phyloP scores from a whole-genome alignment of 2,888 invertebrate species.

The Caenorhabditis sp. region DNA sequence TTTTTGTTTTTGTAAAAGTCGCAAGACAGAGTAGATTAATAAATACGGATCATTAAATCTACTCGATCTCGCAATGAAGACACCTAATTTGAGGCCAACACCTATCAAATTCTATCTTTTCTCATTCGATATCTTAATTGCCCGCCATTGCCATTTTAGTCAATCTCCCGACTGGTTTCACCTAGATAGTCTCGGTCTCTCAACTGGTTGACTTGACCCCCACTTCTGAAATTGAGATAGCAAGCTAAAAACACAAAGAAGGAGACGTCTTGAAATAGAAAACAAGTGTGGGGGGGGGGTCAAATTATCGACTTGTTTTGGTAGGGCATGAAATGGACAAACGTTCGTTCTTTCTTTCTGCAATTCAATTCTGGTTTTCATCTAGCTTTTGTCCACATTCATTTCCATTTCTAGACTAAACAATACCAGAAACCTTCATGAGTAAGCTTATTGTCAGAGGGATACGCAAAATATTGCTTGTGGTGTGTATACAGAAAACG shows the following conservation, averaged over 20 bases:
- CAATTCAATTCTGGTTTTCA: conserved; percentile 18
- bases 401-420: background rate
- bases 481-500: too few species aligned
- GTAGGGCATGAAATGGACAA: background rate
- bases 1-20: too few species aligned
- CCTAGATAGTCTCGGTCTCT: background rate
- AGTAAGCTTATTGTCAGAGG: conserved; percentile 34
- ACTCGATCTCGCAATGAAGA: too few species aligned
- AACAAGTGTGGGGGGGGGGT: background rate
- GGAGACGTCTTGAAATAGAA: conserved; percentile 10
- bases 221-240: conserved; percentile 38
- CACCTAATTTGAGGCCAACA: conserved; percentile 30
- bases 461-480: conserved; percentile 17
- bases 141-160: conserved; percentile 41
- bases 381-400: background rate
- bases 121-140: conserved; percentile 15
- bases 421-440: conserved; percentile 3
- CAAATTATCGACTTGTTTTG: conserved; percentile 39
- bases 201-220: conserved; percentile 5
- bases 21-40: too few species aligned
- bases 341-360: background rate
- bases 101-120: conserved; percentile 21
- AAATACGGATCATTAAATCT: too few species aligned
- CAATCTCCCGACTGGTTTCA: conserved; percentile 53
- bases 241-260: conserved; percentile 19